phyloP scores from a whole-genome alignment of 2,797 vertebrate species.

The Scomberomorus guttatus region DNA sequence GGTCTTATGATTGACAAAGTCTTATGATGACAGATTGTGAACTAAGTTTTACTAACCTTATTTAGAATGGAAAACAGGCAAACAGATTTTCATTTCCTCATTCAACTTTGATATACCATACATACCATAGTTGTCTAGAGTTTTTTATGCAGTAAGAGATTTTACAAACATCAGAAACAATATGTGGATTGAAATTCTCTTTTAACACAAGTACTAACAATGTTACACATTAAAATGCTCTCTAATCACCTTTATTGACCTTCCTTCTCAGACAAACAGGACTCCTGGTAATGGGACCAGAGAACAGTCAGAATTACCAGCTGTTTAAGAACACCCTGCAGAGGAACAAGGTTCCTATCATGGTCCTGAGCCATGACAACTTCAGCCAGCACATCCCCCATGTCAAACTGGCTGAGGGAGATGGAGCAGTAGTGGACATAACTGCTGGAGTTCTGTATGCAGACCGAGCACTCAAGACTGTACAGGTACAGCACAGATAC shows the following conservation, averaged over 20 bases:
- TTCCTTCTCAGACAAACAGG: conserved; percentile 86
- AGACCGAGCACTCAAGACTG: conserved; percentile 86
- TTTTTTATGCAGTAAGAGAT: too few species aligned
- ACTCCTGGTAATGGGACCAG: conserved; percentile 87
- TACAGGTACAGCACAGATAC: conserved; percentile 85
- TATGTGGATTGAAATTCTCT: neutral
- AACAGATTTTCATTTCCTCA: too few species aligned
- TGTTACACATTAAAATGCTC: neutral
- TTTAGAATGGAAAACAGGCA: too few species aligned
- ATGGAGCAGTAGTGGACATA: conserved; percentile 86
- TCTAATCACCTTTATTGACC: neutral
- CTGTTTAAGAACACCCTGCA: conserved; percentile 75
- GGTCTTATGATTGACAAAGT: too few species aligned
- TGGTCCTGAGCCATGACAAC: conserved; percentile 71
- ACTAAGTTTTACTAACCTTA: neutral
- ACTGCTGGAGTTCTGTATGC: conserved; percentile 90
- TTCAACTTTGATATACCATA: too few species aligned
- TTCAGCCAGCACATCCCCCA: conserved; percentile 86
- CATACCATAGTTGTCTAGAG: too few species aligned
- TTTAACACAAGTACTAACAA: neutral
- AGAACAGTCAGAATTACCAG: conserved; percentile 76
- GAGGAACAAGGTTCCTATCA: conserved; percentile 72
- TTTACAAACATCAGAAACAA: too few species aligned
- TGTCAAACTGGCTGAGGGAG: conserved; percentile 75
- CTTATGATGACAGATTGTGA: too few species aligned